Evolutionary conservation across 2,888 invertebrate species (phyloP).

Genomic region (Caenorhabditis virilis): DNA sequence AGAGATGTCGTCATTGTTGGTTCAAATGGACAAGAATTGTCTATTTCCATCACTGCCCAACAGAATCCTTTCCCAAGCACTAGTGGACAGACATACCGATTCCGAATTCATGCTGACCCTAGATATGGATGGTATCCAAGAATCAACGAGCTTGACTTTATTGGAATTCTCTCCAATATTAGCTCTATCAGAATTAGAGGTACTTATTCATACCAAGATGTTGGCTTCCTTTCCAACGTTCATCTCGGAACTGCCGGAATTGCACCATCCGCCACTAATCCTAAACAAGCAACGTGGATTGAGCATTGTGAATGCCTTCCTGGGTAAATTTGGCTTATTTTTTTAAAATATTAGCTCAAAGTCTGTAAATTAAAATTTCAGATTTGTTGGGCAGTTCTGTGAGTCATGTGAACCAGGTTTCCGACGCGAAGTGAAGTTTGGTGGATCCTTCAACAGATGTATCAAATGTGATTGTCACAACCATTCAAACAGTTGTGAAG

Average conservation of each 20-base stretch:
- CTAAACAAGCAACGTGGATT: constrained; percentile 81
- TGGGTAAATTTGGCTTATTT: constrained; percentile 74
- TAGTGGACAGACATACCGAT: constrained; percentile 75
- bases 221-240: constrained; percentile 88
- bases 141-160: constrained; percentile 84
- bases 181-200: constrained; percentile 92
- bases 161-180: constrained; percentile 88
- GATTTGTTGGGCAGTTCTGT: constrained; percentile 77
- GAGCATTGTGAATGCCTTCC: constrained; percentile 90
- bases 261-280: constrained; percentile 70
- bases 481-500: constrained; percentile 93
- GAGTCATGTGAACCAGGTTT: constrained; percentile 95
- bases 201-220: constrained; percentile 81
- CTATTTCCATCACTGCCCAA: constrained; percentile 89
- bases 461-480: constrained; percentile 95
- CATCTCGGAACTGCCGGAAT: constrained; percentile 85
- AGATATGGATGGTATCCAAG: constrained; percentile 92
- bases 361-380: constrained; percentile 7
- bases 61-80: constrained; percentile 80
- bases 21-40: constrained; percentile 78
- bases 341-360: too few species aligned
- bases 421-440: constrained; percentile 84
- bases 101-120: constrained; percentile 88
- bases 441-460: constrained; percentile 90
- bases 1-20: constrained; percentile 90